Evolutionary conservation across 2,888 invertebrate genomes (phyloP).

Genomic region (Drosophila histrio): DNA sequence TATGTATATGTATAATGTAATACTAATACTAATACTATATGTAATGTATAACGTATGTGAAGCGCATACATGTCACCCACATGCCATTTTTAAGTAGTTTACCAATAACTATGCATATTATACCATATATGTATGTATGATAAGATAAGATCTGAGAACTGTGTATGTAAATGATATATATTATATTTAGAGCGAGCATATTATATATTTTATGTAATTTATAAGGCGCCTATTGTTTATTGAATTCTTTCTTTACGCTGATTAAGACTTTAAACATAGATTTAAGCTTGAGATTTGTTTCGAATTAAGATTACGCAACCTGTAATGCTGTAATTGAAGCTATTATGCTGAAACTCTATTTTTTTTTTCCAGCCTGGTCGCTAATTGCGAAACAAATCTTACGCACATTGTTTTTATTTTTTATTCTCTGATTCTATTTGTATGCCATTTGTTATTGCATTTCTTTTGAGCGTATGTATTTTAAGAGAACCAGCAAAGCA

Average conservation of each 20-base stretch:
- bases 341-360: conserved; percentile 8
- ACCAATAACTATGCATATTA: conserved; percentile 56
- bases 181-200: conserved; percentile 55
- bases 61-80: conserved; percentile 69
- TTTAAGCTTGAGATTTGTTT: conserved; percentile 61
- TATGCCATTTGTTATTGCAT: conserved; percentile 55
- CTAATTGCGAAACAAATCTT: conserved; percentile 41
- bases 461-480: conserved; percentile 41
- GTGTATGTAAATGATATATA: conserved; percentile 65
- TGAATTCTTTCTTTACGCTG: conserved; percentile 36
- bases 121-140: conserved; percentile 40
- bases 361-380: conserved; percentile 9
- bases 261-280: conserved; percentile 34
- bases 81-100: conserved; percentile 77
- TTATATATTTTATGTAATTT: conserved; percentile 73
- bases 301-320: conserved; percentile 25
- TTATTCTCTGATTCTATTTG: conserved; percentile 15
- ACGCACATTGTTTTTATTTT: conserved; percentile 23
- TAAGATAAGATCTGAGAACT: conserved; percentile 57
- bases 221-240: conserved; percentile 62
- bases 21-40: conserved; percentile 36
- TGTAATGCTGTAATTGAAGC: conserved; percentile 52
- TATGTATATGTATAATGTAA: conserved; percentile 67
- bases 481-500: conserved; percentile 60
- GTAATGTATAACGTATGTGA: conserved; percentile 63